Evolutionary conservation across 2,797 vertebrate genomes (phyloP), one percentile per base, ranked within the genome.

Genomic region (Gallirallus australis): DNA sequence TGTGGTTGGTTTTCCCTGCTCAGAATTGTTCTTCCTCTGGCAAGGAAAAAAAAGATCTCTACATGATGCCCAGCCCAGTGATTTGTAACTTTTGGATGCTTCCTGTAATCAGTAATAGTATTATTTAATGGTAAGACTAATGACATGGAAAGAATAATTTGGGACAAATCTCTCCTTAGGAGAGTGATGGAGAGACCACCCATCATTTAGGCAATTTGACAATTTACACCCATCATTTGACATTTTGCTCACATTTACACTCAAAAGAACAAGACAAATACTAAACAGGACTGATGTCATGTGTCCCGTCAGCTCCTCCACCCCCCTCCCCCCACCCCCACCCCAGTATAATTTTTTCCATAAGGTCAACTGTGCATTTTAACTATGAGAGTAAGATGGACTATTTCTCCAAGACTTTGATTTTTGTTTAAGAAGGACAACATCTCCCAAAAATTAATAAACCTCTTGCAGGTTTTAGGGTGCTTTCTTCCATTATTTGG

Each of bases 21-120:
- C 4, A 2, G 31, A 80, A 54, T 77, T 13, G 8, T 73, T 47
- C 6, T 68, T 13, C 39, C 13, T 48, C 30, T 86, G 12, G 18
- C 4, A 53, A 33, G 48, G 76, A 79, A 37, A 4, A 0, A 48
- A 24, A 48, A 48, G 47, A 24, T 5, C 19, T 70, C 10, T 45
- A 5, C 1, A 1, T 25, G 39, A 3, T 28, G 5, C 16, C 18
- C 57, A 76, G 31, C 8, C 21, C 18, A 45, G 1, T n/a, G 31
- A 63, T 65, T 82, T 87, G 23, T 85, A 7, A 39, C 7, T 50
- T 92, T 56, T 75, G 27, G 17, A 39, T 79, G 2, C 27, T 72
- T 86, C 7, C 27, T 70, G 4, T 85, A 28, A 25, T 33, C 12
- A 25, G 5, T 63, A 31, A 11, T 61, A 40, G 10, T 68, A 81